phyloP scores from a whole-genome alignment of 2,888 invertebrate species.

The Phengaris arion region DNA sequence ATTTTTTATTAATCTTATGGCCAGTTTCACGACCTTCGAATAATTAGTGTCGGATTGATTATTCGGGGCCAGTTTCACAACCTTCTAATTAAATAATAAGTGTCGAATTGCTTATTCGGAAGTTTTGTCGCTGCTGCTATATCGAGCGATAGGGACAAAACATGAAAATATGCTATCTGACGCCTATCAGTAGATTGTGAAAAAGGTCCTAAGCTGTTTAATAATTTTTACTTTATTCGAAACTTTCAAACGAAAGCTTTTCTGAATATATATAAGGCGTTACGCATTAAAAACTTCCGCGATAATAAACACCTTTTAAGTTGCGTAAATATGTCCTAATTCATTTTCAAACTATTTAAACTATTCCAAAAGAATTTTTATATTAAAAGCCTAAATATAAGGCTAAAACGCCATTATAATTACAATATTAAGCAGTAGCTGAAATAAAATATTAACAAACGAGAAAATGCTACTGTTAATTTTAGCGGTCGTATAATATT shows the following conservation, averaged over 20 bases:
- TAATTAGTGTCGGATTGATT: no score
- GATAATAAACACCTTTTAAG: background rate
- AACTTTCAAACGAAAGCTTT: background rate
- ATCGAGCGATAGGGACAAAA: no score
- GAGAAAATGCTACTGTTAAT: background rate
- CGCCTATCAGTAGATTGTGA: no score
- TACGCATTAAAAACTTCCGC: background rate
- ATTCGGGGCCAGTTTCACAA: no score
- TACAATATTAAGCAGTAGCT: background rate
- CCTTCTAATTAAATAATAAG: no score
- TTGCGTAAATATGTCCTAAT: slow-evolving; percentile 8
- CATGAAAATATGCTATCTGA: no score
- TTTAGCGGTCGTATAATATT: background rate
- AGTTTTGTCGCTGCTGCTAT: no score
- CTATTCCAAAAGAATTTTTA: slow-evolving; percentile 1
- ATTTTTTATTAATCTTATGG: background rate
- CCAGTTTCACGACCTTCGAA: no score
- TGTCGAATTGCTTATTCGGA: no score
- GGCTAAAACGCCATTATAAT: no score
- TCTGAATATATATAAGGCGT: background rate
- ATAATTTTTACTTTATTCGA: background rate
- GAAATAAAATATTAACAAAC: background rate
- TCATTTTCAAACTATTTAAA: background rate
- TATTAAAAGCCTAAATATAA: slow-evolving; percentile 9
- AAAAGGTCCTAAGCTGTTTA: background rate